Evolutionary conservation across 30 jellyfish, hydroid and myxozoan genomes (phyloP), one percentile per base, ranked within the genome.

Genomic region (Pseudorhiza aurosa): DNA sequence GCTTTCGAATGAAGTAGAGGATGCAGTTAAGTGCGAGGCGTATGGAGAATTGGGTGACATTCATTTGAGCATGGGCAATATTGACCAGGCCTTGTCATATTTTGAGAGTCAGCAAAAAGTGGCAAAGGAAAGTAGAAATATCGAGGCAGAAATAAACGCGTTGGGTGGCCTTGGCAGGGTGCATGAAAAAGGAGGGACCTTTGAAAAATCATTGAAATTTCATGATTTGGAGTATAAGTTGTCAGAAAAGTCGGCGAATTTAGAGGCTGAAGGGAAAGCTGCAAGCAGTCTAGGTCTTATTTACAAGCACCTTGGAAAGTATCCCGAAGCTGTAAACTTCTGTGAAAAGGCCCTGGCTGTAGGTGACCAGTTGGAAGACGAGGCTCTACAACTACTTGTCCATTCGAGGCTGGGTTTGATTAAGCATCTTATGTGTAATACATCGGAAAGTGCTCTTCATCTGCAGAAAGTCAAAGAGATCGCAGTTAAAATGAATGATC

Each of bases 131-230:
- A 62, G 76, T 18, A 55, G 83, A 44, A 59, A 80, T 69, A 56
- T 47, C 15, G 72, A 68, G 53, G 83, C 86, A 17, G 96, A 86
- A 72, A 72, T 81, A 3, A 67, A 39, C 14, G 99, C 97, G 9
- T 59, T 56, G 28, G 78, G 83, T 5, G 99, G 97, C 6, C 97
- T 86, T 14, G 99, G 99, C 1, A 72, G 72, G 26, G 90, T 75
- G 25, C 77, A 82, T 63, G 83, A 75, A 58, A 65, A 51, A 53
- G 56, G 47, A 30, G 78, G 76, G 32, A 57, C 83, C 9, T 87
- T 67, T 71, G 96, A 81, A 64, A 59, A 86, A 45, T 76, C 99
- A 9, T 33, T 91, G 65, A 85, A 63, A 12, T 80, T 67, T 47
- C 88, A 85, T 46, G 19, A 31, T 29, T 25, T 35, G n/a, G 95